Evolutionary conservation across 2,797 vertebrate species (phyloP), one percentile per base, ranked within the genome.

Genomic region (Tolypeutes matacus): DNA sequence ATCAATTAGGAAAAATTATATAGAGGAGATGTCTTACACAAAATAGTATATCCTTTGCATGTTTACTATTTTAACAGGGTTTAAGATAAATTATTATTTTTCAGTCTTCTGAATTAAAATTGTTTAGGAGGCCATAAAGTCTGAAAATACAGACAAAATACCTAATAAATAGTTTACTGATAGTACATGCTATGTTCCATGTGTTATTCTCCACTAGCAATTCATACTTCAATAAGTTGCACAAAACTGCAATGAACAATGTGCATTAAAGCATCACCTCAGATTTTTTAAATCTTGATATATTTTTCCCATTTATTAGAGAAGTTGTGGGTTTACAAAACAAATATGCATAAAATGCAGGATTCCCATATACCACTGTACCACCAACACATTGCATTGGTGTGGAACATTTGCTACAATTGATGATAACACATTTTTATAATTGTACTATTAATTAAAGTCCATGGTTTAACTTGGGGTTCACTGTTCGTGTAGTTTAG

Each of bases 71-170:
- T 94, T 77, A 93, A 85, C 4, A 92, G 2, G 21, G 62, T 65
- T 51, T 88, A 67, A 65, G 58, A 73, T 25, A 51, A 23, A 23
- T 51, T 23, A 72, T 72, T 64, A 80, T 64, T 92, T 53, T 80
- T 81, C 51, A 75, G 80, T 53, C 76, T 83, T 83, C 89, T 77
- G 9, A 96, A 67, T 86, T 90, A 80, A 90, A 95, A 64, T 46
- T 46, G 42, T 46, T 46, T 46, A 46, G 46, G 11, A 46, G 46
- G 8, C 46, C 46, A 46, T 46, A 46, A 95, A 9, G 25, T 91
- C 39, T 77, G 36, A 78, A 69, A 75, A 92, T 86, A 64, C 14
- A 77, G 39, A 67, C 39, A 39, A 39, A 39, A 39, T 39, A 39
- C 39, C 7, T 39, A 39, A 39, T 39, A 39, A 39, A 39, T 39